Base-by-base conservation (phyloP, 2,888 invertebrate species). In the Drosophila rubida region DNA sequence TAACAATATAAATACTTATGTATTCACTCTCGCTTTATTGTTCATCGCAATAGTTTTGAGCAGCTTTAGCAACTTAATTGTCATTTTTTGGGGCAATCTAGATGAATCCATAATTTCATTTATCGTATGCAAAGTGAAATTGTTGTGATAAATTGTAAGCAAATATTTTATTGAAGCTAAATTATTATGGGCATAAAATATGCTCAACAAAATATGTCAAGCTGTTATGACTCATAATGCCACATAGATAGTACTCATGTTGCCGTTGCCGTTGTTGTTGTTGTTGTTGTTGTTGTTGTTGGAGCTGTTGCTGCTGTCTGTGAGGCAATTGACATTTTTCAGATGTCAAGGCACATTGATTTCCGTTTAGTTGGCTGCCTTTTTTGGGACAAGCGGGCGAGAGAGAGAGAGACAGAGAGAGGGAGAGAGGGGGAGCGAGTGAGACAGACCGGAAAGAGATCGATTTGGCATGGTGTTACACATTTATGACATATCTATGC, bases 241-340 rank as follows among this genome's bases (percentile, higher is more conserved):
- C 45, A 44, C 57, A 57, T 48, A 55, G 35, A 25, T 13, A 7
- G 32, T 32, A n/a, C 32, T 42, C 44, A 13, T 57, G 32, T 23
- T 60, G 23, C 35, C 62, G n/a, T n/a, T 32, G 11, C 11, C 4
- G 30, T 30, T 30, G 30, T 9, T 30, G 13, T 35, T 13, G 35
- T 6, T 35, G 35, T 35, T 13, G 13, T 35, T 55, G 30, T 23
- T 57, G 22, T 27, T 57, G 55, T 57, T 51, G 54, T 11, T 50
- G 45, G 14, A 51, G 44, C 30, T 63, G 41, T 14, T 61, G 45
- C 49, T 63, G 50, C 61, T 62, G 66, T 46, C 50, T 63, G 51
- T 48, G 45, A 19, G 66, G 70, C 76, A 76, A 78, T 78, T 74
- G 78, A 76, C 70, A 76, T 76, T 78, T 78, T 78, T 74, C 75